These are phyloP conservation scores for Myodes glareolus DNA, from an alignment of 2,113 vertebrate species.

Conservation along the genomic window DNA sequence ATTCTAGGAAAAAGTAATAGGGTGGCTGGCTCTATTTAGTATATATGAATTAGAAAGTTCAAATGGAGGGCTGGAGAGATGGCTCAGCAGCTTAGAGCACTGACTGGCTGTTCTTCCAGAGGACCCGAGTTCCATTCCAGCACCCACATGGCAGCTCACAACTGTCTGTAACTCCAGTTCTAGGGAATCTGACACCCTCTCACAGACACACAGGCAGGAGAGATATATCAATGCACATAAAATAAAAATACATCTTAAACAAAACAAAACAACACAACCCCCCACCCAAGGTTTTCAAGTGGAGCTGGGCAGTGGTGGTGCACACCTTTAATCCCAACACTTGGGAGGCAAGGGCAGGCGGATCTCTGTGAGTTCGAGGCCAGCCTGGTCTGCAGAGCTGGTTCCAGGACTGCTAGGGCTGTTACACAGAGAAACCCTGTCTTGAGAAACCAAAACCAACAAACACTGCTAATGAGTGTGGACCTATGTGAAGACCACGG, in stretches of 20 bases:
- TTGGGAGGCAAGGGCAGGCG: background rate
- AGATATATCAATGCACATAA: background rate
- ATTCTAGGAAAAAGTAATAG: slow-evolving; percentile 22
- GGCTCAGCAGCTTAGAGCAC: background rate
- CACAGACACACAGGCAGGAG: background rate
- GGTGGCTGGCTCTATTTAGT: background rate
- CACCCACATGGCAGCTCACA: background rate
- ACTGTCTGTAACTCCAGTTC: background rate
- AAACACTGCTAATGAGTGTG: background rate
- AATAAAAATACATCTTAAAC: background rate
- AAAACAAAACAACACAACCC: no score
- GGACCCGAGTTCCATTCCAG: no score
- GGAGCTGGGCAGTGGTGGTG: background rate
- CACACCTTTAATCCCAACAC: background rate
- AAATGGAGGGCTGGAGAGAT: background rate
- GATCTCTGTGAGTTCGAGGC: background rate
- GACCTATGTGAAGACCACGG: background rate
- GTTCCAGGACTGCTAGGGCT: background rate
- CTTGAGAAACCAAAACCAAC: background rate
- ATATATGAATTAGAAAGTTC: background rate
- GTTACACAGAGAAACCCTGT: background rate
- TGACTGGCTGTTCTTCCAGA: background rate
- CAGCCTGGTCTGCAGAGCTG: background rate
- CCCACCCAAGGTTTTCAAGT: background rate
- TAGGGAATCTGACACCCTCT: background rate